Conservation (phyloP, 2,113 vertebrate genomes). For the Ailuropoda melanoleuca region DNA sequence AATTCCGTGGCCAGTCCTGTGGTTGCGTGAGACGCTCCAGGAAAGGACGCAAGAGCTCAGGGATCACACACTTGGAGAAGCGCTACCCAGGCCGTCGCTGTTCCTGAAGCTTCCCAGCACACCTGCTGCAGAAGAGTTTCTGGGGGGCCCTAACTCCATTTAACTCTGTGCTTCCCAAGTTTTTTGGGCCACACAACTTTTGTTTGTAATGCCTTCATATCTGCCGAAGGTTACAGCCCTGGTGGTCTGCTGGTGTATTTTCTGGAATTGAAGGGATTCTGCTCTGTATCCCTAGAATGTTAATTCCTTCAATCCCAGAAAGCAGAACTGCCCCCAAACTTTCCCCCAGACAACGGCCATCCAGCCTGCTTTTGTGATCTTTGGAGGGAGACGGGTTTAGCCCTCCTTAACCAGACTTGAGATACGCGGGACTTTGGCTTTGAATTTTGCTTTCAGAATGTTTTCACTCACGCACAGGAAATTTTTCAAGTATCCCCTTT, state of each 20-base stretch:
- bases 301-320: background rate
- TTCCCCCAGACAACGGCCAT: background rate
- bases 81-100: fast-evolving
- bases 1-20: background rate
- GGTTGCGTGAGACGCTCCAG: background rate
- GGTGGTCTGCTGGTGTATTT: background rate
- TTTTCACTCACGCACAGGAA: background rate
- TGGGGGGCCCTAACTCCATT: background rate
- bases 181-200: background rate
- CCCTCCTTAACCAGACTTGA: background rate
- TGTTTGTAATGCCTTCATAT: background rate
- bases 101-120: background rate
- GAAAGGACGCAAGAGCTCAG: no score
- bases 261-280: background rate
- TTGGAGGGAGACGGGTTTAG: background rate
- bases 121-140: background rate
- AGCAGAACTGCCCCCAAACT: background rate
- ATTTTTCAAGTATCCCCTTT: background rate
- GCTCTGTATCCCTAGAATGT: background rate
- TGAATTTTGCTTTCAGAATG: background rate
- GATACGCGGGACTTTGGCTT: background rate
- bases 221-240: background rate
- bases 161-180: background rate
- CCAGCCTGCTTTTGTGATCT: background rate
- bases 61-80: background rate